Conservation (phyloP, 2,888 invertebrate genomes). For the Lithophane leautieri region DNA sequence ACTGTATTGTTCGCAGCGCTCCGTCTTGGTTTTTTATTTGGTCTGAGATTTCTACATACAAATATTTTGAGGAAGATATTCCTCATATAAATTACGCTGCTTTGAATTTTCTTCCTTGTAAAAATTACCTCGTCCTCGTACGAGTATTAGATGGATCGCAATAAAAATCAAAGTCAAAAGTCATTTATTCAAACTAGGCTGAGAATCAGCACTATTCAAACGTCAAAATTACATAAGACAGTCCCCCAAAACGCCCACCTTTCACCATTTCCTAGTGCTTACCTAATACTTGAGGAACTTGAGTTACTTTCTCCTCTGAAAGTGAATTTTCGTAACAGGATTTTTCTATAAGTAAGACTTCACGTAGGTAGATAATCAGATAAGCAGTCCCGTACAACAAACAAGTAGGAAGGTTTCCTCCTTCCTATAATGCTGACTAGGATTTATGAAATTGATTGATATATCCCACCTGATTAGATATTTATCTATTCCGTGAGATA, state of each 20-base stretch:
- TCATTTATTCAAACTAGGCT: too few species aligned
- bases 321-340: conserved; percentile 9
- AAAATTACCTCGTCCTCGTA: neutral
- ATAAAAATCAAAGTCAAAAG: too few species aligned
- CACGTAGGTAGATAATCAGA: conserved; percentile 1
- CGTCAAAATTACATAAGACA: too few species aligned
- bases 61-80: conserved; percentile 13
- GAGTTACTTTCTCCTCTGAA: conserved; percentile 9
- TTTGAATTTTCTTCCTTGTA: conserved; percentile 13
- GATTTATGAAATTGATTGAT: conserved; percentile 34
- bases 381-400: conserved; percentile 17
- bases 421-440: neutral
- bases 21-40: too few species aligned
- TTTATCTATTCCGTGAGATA: too few species aligned
- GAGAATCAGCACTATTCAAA: too few species aligned
- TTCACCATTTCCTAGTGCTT: too few species aligned
- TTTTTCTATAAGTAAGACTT: neutral
- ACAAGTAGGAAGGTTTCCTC: conserved; percentile 20
- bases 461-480: conserved; percentile 23
- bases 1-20: too few species aligned
- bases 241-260: too few species aligned
- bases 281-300: conserved; percentile 26
- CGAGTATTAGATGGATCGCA: conserved; percentile 20
- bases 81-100: conserved; percentile 31
- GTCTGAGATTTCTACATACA: neutral